Conservation (phyloP, 1,140 invertebrate species). For the Orussus abietinus region DNA sequence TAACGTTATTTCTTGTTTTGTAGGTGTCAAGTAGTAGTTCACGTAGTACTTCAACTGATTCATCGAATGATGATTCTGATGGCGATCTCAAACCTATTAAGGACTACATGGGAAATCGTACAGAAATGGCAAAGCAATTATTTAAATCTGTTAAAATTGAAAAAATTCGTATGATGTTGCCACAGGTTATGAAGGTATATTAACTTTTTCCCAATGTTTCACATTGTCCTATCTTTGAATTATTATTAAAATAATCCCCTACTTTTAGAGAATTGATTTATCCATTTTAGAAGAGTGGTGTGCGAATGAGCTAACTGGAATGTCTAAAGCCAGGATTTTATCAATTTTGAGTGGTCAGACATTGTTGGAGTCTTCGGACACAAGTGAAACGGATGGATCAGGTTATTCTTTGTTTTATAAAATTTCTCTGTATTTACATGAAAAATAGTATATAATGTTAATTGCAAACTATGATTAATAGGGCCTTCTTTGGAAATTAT, state of each 20-base stretch:
- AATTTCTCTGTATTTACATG: background rate
- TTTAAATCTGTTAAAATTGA: conserved; percentile 49
- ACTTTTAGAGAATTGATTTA: conserved; percentile 39
- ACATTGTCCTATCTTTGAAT: background rate
- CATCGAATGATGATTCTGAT: conserved; percentile 42
- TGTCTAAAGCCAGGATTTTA: conserved; percentile 45
- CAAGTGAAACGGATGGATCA: conserved; percentile 43
- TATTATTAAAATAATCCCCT: background rate
- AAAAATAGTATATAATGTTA: background rate
- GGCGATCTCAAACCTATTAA: conserved; percentile 48
- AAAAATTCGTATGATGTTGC: conserved; percentile 51
- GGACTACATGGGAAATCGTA: conserved; percentile 43
- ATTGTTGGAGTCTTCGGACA: conserved; percentile 47
- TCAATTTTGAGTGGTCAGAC: conserved; percentile 42
- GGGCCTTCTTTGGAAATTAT: conserved; percentile 50
- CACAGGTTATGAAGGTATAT: conserved; percentile 44
- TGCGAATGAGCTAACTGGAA: conserved; percentile 46
- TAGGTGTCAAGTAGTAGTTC: conserved; percentile 23
- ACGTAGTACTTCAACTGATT: conserved; percentile 32
- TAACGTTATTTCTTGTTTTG: no score
- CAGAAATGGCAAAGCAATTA: conserved; percentile 42
- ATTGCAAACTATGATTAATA: conserved; percentile 16
- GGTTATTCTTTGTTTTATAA: conserved; percentile 24
- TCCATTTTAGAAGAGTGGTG: conserved; percentile 46
- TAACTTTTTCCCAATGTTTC: background rate